Base-by-base conservation (phyloP, 2,113 vertebrate genomes). In the Marcusenius ussheri region DNA sequence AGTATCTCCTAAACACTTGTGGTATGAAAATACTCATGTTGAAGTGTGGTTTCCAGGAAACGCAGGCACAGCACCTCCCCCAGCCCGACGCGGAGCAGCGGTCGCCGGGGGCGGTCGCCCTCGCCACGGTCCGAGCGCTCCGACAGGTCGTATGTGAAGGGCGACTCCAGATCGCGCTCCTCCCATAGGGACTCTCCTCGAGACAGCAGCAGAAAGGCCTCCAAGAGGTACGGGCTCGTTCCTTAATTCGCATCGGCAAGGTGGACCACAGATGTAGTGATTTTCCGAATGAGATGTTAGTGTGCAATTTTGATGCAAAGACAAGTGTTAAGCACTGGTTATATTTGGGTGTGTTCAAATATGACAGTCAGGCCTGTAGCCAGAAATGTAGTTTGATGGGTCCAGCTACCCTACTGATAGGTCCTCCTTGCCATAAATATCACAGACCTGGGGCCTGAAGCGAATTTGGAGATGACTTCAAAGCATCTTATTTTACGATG, bases 161-260 rank as follows among this genome's bases (percentile, higher is more conserved):
- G 98, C 93, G 97, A 96, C 83, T 96, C 96, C 2, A 94, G 96
- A 5, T 98, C 98, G 35, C 96, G 97, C 21, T 96, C 97, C 0
- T 96, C 97, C 39, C 98, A 99, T 91, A 99, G 98, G 96, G 98
- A 99, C 86, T 99, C 98, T 9, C 98, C 98, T 31, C 96, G 98
- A 92, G 96, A 98, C 91, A 97, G 94, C 94, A 97, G 94, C 95
- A 98, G 98, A 93, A 99, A 98, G 92, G 96, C 96, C 92, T 97
- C 96, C 91, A 99, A 98, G 96, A 97, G 98, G 98, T 99, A 94
- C 92, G 88, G n/a, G 17, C 0, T 2, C 5, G 7, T 9, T 27
- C 2, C 56, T 9, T 3, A 3, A 13, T 11, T 27, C 10, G 1
- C 62, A 3, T 70, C 3, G 10, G 62, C 27, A 5, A 70, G 74